A percentile compares a stretch with the other conserved stretches of the same genome.
These are phyloP conservation scores for Tetanocera ferruginea DNA, from an alignment of 2,888 invertebrate genomes.

Conservation along the genomic window DNA sequence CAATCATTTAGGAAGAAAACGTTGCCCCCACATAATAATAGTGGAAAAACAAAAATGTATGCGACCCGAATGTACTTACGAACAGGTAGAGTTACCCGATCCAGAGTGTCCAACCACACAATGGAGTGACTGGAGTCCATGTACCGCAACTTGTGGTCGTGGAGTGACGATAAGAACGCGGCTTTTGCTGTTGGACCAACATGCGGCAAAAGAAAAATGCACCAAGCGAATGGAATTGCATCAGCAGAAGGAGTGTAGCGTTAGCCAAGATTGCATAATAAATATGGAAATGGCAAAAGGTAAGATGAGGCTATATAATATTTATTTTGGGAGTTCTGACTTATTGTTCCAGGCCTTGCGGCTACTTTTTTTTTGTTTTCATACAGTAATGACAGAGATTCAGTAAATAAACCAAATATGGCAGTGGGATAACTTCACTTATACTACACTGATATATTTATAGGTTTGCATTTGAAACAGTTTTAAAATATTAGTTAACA, in stretches of 20 bases:
- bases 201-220: constrained; percentile 75
- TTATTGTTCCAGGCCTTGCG: neutral
- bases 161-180: constrained; percentile 83
- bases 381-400: too few relatives aligned
- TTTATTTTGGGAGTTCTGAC: neutral
- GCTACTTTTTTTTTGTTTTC: too few relatives aligned
- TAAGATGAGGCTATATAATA: constrained; percentile 61
- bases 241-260: constrained; percentile 81
- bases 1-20: constrained; percentile 82
- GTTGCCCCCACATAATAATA: constrained; percentile 81
- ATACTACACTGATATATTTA: too few relatives aligned
- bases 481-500: too few relatives aligned
- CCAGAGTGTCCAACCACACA: constrained; percentile 81
- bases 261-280: constrained; percentile 78
- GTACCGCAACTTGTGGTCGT: constrained; percentile 86
- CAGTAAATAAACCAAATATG: too few relatives aligned
- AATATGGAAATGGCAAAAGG: constrained; percentile 84
- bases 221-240: constrained; percentile 78
- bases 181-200: constrained; percentile 77
- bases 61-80: constrained; percentile 76
- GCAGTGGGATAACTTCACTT: too few relatives aligned
- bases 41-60: constrained; percentile 84
- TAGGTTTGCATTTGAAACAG: too few relatives aligned
- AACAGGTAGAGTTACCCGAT: constrained; percentile 71
- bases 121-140: constrained; percentile 95